phyloP scores from a whole-genome alignment of 2,888 invertebrate genomes.

The Mythimna ferrago region DNA sequence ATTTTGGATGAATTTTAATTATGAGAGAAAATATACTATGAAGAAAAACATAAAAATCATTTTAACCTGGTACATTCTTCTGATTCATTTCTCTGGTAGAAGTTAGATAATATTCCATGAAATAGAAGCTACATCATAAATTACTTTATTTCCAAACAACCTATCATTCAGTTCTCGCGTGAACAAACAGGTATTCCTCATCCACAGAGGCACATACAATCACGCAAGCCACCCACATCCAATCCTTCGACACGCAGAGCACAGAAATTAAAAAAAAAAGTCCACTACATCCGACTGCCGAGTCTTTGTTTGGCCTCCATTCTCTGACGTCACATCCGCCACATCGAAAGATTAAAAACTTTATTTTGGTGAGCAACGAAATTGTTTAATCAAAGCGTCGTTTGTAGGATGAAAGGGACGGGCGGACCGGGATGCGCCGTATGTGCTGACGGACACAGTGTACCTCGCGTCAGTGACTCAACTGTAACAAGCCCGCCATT shows the following conservation, averaged over 20 bases:
- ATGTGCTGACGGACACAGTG: constrained; percentile 34
- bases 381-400: constrained; percentile 70
- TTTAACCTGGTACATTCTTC: too few relatives aligned
- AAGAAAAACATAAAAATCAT: too few relatives aligned
- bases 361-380: constrained; percentile 68
- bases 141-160: too few relatives aligned
- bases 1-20: too few relatives aligned
- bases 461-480: constrained; percentile 30
- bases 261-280: constrained; percentile 37
- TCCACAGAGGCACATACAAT: constrained; percentile 7
- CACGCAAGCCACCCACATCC: constrained; percentile 45
- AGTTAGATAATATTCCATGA: too few relatives aligned
- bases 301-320: constrained; percentile 60
- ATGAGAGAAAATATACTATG: too few relatives aligned
- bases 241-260: constrained; percentile 25
- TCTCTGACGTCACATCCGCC: constrained; percentile 58
- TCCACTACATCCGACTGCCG: constrained; percentile 33
- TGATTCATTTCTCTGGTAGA: too few relatives aligned
- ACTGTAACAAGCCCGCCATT: constrained; percentile 4
- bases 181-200: constrained; percentile 3
- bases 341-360: constrained; percentile 65
- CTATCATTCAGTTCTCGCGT: too few relatives aligned
- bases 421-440: constrained; percentile 21
- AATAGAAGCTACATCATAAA: too few relatives aligned
- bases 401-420: constrained; percentile 62